phyloP scores from a whole-genome alignment of 2,888 invertebrate species.

The Drosophila bunnanda region DNA sequence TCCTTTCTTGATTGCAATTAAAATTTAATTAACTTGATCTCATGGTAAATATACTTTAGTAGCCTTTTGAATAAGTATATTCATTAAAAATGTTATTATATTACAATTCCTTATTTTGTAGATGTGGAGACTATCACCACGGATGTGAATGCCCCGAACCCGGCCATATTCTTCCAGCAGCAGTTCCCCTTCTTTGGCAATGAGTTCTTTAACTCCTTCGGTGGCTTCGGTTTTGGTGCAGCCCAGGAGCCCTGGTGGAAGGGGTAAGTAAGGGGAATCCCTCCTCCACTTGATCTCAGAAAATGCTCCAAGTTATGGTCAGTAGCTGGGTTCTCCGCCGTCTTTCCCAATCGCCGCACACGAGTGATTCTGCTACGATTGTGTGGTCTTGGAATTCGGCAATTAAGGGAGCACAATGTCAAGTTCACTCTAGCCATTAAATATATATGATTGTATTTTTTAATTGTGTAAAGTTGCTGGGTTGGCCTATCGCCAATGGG shows the following conservation, averaged over 20 bases:
- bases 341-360: slow-evolving; percentile 64
- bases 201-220: slow-evolving; percentile 83
- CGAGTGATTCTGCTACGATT: slow-evolving; percentile 52
- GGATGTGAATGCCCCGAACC: slow-evolving; percentile 74
- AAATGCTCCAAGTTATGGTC: slow-evolving; percentile 51
- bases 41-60: not conserved
- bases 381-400: slow-evolving; percentile 61
- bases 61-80: not conserved
- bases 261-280: slow-evolving; percentile 76
- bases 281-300: slow-evolving; percentile 1
- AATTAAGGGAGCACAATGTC: slow-evolving; percentile 65
- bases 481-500: slow-evolving; percentile 47
- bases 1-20: not conserved
- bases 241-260: slow-evolving; percentile 83
- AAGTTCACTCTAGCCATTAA: slow-evolving; percentile 67
- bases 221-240: slow-evolving; percentile 81
- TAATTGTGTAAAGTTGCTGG: slow-evolving; percentile 33
- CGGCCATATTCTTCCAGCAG: slow-evolving; percentile 81
- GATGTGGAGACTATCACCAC: slow-evolving; percentile 82
- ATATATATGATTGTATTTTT: slow-evolving; percentile 46
- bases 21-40: no score
- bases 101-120: slow-evolving; percentile 44
- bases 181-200: slow-evolving; percentile 83
- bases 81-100: not conserved
- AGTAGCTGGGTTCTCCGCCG: slow-evolving; percentile 14